These are phyloP conservation scores for Charina bottae DNA, from an alignment of 2,113 vertebrate genomes.

Conservation along the genomic window DNA sequence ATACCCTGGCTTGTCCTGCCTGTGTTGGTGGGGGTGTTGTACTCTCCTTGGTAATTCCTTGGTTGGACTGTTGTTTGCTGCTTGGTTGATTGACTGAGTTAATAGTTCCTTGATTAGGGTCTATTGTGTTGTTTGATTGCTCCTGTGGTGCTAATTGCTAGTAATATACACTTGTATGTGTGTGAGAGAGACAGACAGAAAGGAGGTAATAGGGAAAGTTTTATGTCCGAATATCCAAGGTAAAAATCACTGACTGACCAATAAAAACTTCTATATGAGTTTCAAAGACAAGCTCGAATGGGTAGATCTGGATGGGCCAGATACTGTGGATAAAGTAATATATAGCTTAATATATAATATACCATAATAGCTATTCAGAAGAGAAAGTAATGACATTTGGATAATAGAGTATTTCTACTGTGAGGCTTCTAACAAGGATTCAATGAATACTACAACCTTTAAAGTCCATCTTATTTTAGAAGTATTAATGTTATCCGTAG, in stretches of 20 bases:
- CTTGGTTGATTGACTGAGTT: too few species aligned
- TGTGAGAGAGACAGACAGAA: not conserved
- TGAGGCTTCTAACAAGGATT: not conserved
- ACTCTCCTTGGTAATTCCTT: too few species aligned
- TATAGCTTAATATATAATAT: not conserved
- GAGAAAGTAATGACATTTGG: not conserved
- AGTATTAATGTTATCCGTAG: not conserved
- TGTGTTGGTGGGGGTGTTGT: too few species aligned
- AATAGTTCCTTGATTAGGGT: too few species aligned
- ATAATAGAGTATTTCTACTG: not conserved
- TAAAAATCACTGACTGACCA: not conserved
- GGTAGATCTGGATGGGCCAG: not conserved
- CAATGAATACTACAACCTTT: not conserved
- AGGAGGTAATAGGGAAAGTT: too few species aligned
- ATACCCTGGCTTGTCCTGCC: too few species aligned
- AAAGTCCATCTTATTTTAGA: conserved; percentile 7
- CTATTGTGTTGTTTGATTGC: too few species aligned
- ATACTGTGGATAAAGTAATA: not conserved
- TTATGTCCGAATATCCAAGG: not conserved
- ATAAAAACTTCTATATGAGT: not conserved
- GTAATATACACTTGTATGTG: not conserved
- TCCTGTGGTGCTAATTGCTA: too few species aligned
- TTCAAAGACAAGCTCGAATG: not conserved
- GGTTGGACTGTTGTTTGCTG: too few species aligned
- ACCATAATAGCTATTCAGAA: not conserved